Base-by-base conservation (phyloP, 2,113 vertebrate genomes). In the Spilogale gracilis region DNA sequence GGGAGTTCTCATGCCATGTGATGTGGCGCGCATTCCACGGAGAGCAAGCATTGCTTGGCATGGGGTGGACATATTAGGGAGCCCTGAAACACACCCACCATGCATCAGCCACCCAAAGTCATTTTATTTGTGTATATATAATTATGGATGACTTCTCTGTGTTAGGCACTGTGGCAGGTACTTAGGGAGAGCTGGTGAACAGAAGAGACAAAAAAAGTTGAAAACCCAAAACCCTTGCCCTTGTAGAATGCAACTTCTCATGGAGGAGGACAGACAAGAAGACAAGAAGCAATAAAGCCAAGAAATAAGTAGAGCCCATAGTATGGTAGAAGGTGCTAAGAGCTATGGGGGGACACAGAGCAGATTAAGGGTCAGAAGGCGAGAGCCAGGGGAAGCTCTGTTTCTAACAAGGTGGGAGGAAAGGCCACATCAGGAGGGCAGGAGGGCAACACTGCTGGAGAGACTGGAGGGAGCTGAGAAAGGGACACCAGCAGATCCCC, bases 341-440 rank as follows among this genome's bases (percentile, higher is more conserved):
- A 6, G 54, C 12, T 21, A 17, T 0, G 9, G 6, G 4, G 7
- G 18, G 16, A 23, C 32, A 21, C 25, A 13, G n/a, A 56, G 12
- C 14, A 20, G 73, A 30, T 48, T 7, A 13, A 20, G 25, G 76
- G 63, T 27, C 6, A 2, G 65, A 18, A 67, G 8, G 14, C 11
- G 6, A 4, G 6, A 6, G 25, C 3, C 2, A 38, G 12, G 3
- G n/a, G 7, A 60, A 11, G 65, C n/a, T 13, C 50, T 2, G 0
- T 48, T 43, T 73, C 83, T 73, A 81, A 56, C 45, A 38, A 69
- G 32, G 32, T 67, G 20, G 18, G 52, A n/a, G n/a, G n/a, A 95
- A 86, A 80, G 38, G 45, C 25, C 43, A 10, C 38, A 3, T 1
- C 1, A 25, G 30, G 71, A 60, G 50, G 58, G 45, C 0, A 16